Conservation (phyloP, 1,140 invertebrate genomes). For the Scaptomyza graminum region DNA sequence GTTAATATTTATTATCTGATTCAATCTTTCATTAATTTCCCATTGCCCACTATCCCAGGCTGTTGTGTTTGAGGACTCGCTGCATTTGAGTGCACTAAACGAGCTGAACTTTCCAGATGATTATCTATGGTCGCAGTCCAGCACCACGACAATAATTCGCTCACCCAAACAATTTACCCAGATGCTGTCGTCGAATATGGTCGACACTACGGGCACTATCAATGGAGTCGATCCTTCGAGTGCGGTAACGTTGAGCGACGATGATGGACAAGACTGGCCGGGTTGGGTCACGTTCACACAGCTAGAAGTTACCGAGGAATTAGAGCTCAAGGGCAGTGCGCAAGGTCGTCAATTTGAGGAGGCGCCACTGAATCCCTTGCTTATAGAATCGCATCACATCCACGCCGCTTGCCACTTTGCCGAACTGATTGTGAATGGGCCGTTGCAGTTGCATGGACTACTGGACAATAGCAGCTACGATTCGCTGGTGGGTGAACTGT, state of each 20-base stretch:
- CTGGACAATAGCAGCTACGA: conserved; percentile 72
- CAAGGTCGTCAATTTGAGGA: conserved; percentile 82
- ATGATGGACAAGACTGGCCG: conserved; percentile 75
- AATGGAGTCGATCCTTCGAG: conserved; percentile 75
- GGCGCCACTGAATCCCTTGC: conserved; percentile 83
- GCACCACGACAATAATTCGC: conserved; percentile 62
- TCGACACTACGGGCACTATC: conserved; percentile 70
- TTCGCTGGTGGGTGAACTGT: conserved; percentile 60
- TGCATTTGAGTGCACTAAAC: conserved; percentile 83
- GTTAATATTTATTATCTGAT: conserved; percentile 20
- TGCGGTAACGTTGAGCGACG: conserved; percentile 76
- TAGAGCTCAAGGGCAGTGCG: conserved; percentile 84
- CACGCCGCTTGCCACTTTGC: conserved; percentile 84
- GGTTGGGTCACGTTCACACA: conserved; percentile 83
- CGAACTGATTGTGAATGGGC: conserved; percentile 83
- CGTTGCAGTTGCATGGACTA: conserved; percentile 71
- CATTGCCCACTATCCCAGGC: conserved; percentile 51
- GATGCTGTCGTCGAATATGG: conserved; percentile 54
- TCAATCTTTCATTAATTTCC: neutral
- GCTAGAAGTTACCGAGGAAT: conserved; percentile 82
- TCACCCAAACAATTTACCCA: conserved; percentile 82
- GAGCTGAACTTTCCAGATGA: conserved; percentile 84
- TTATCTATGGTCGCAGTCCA: conserved; percentile 79
- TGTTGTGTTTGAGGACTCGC: conserved; percentile 67
- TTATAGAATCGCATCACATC: conserved; percentile 78